phyloP scores from a whole-genome alignment of 1,140 invertebrate genomes.

The Trachymyrmex cornetzi region DNA sequence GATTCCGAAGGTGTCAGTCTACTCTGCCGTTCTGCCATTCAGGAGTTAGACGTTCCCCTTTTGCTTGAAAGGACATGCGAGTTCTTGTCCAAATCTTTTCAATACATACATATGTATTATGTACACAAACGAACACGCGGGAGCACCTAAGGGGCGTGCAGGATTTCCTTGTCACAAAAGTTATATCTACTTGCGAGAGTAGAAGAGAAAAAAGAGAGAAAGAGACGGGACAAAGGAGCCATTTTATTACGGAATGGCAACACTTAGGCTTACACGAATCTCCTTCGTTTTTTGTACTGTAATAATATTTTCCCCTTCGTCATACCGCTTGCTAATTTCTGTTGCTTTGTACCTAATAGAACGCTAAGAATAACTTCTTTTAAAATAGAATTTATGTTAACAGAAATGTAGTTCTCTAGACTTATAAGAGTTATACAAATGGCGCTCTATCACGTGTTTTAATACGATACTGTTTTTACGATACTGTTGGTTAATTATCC shows the following conservation, averaged over 20 bases:
- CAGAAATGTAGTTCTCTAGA: not conserved
- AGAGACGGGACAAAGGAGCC: constrained; percentile 73
- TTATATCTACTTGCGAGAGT: constrained; percentile 51
- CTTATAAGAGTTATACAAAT: constrained; percentile 11
- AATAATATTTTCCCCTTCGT: constrained; percentile 81
- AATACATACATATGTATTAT: constrained; percentile 69
- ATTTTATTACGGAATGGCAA: constrained; percentile 81
- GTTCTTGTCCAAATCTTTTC: constrained; percentile 78
- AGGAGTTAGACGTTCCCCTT: constrained; percentile 21
- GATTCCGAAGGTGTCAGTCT: constrained; percentile 63
- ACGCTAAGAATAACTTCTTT: not conserved
- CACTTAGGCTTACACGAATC: constrained; percentile 54
- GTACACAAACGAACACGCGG: constrained; percentile 32
- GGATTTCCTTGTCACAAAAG: constrained; percentile 66
- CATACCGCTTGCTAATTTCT: constrained; percentile 77
- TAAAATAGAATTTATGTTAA: constrained; percentile 19
- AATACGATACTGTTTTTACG: constrained; percentile 26
- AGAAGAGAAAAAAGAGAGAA: constrained; percentile 24
- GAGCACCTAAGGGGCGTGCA: constrained; percentile 56
- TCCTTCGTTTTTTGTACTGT: constrained; percentile 50
- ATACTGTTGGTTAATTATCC: constrained; percentile 51
- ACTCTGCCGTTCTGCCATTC: constrained; percentile 49
- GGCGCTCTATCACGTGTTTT: not conserved
- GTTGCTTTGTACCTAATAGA: constrained; percentile 64
- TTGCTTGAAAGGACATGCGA: constrained; percentile 52